Conservation (phyloP, 1,140 invertebrate species). For the Drosophila ercepeae region DNA sequence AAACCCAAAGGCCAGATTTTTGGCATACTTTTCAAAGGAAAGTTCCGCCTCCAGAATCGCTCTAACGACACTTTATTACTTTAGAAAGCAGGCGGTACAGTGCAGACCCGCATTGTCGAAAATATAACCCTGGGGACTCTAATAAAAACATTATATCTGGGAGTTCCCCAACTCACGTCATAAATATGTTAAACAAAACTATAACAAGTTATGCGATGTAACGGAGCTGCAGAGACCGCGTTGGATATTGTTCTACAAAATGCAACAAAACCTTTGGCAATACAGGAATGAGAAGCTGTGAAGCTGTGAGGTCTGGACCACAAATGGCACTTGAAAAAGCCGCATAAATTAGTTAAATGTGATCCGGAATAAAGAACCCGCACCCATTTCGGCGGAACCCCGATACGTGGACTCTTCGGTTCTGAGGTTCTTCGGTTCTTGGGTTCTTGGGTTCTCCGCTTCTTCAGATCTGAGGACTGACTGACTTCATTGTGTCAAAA, state of each 20-base stretch:
- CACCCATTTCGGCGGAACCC: constrained; percentile 26
- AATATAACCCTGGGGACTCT: constrained; percentile 48
- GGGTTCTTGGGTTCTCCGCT: background rate
- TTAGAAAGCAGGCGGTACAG: background rate
- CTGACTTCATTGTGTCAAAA: constrained; percentile 77
- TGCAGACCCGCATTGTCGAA: background rate
- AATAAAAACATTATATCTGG: constrained; percentile 72
- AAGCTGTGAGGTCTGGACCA: constrained; percentile 63
- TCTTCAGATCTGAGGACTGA: constrained; percentile 35
- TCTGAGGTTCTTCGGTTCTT: constrained; percentile 11
- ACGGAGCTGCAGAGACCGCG: constrained; percentile 44
- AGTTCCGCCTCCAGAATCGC: background rate
- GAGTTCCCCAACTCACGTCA: constrained; percentile 18
- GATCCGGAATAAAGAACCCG: constrained; percentile 50
- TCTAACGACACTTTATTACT: background rate
- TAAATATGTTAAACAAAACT: constrained; percentile 78
- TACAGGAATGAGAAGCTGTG: constrained; percentile 7
- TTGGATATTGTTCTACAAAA: constrained; percentile 58
- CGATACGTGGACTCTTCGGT: background rate
- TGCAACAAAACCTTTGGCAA: constrained; percentile 74
- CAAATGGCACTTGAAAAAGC: constrained; percentile 73
- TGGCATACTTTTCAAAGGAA: too few relatives aligned
- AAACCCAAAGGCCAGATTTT: constrained; percentile 15
- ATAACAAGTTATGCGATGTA: constrained; percentile 56
- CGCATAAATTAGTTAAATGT: constrained; percentile 74